Base-by-base conservation (phyloP, 2,113 vertebrate genomes). In the Trogon surrucura region DNA sequence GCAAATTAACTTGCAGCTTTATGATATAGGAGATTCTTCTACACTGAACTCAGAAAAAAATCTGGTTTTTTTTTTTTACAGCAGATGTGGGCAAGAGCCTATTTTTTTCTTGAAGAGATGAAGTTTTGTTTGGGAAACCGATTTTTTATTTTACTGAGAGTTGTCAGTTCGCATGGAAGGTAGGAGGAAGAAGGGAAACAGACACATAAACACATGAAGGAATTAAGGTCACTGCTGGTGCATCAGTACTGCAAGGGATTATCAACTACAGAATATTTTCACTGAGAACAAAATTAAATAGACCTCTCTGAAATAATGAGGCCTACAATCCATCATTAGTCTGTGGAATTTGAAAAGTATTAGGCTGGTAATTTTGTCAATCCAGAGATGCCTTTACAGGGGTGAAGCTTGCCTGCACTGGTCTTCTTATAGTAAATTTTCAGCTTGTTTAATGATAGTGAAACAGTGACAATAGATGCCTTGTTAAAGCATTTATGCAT, bases 271-370 rank as follows among this genome's bases (percentile, higher is more conserved):
- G 53, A 93, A 79, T 75, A 93, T 79, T 88, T 90, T 81, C 69
- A 85, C 14, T 74, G 66, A 88, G 85, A 93, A 83, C 26, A 83
- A 74, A 91, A 90, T 83, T 83, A 93, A 94, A 88, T 4, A 84
- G 66, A 60, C 6, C 0, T 69, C 51, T 66, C 90, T 65, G 26
- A 69, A 94, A 75, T 74, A 89, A 86, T 51, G 41, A 92, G 48
- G 38, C 54, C 70, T 84, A 72, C 90, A 93, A 88, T 86, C 56
- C 41, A 41, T 64, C 53, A 88, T 84, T 80, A 86, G 7, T 64
- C 44, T 21, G 60, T 25, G 13, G 18, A 74, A 88, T 71, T 86
- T 83, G 21, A 61, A 71, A 93, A 74, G 30, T n/a, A 72, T 83
- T 86, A 36, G 20, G 30, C 9, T 60, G 72, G 71, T 93, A 32